Evolutionary conservation across 92 coral and sea anemone species (phyloP), one percentile per base, ranked within the genome.

Genomic region (Anthopleura xanthogrammica): DNA sequence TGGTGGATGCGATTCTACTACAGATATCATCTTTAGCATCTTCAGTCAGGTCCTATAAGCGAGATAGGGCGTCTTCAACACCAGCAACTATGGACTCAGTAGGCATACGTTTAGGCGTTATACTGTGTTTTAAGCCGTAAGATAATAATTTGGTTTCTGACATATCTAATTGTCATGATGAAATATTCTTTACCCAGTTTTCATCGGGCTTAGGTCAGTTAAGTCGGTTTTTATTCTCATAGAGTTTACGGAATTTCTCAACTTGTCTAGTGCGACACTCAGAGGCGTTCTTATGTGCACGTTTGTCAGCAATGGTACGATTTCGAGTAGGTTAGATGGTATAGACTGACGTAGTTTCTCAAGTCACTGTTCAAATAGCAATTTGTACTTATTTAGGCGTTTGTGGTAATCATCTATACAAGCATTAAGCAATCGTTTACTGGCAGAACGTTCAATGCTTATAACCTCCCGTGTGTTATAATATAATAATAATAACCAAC

Each of bases 71-170:
- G 77, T 73, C 77, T 73, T 73, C 77, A 50, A 73, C 77, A 73
- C 77, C 77, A 73, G 77, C 77, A 73, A 73, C 77, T 73, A 73
- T 73, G 29, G 77, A 3, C 36, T 73, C 77, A 73, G 77, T 73
- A 50, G 77, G 77, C 77, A 73, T 40, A 73, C 29, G 20, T 73
- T 40, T 73, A 73, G 77, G 77, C 29, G 77, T 73, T 36, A 73
- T 73, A 73, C 77, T 73, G 52, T 73, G 77, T 41, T 73, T 73
- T 73, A 73, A 41, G 77, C 77, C 77, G 36, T 73, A 73, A 36
- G 77, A 73, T 50, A 73, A 41, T 40, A 73, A 40, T 73, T 73
- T 40, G 77, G 77, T 73, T 19, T 73, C 77, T 5, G 52, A 40
- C 2, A 41, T 41, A 41, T 73, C 77, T 36, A 73, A 50, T 73